Evolutionary conservation across 1,140 invertebrate genomes (phyloP).

Genomic region (Anastrepha obliqua): DNA sequence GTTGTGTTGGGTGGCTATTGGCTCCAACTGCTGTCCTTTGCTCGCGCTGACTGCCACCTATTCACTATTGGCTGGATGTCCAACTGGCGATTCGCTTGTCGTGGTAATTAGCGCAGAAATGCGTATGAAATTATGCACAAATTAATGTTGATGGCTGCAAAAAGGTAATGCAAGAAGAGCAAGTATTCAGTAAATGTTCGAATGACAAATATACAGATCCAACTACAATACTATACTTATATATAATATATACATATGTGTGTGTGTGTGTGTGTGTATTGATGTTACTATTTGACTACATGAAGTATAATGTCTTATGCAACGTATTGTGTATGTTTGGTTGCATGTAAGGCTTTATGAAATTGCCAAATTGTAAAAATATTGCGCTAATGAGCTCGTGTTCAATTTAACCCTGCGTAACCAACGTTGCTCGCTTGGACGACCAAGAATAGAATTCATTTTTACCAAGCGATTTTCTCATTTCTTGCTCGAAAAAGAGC

Average conservation of each 20-base stretch:
- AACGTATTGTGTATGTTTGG: neutral
- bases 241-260: neutral
- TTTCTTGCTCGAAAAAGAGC: no score
- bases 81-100: neutral
- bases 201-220: neutral
- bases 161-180: conserved; percentile 15
- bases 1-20: conserved; percentile 14
- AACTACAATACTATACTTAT: neutral
- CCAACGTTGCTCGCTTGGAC: neutral
- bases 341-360: neutral
- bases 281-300: conserved; percentile 29
- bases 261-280: neutral
- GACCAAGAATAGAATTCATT: no score
- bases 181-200: neutral
- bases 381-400: neutral
- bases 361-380: conserved; percentile 2
- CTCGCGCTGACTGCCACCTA: neutral
- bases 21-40: conserved; percentile 30
- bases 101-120: conserved; percentile 48
- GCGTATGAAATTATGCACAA: conserved; percentile 48
- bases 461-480: no score
- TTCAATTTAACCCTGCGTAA: neutral
- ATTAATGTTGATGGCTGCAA: conserved; percentile 48
- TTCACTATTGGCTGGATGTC: neutral
- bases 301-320: neutral